Conservation (phyloP, 1,140 invertebrate genomes). For the Drosophila gunungcola region DNA sequence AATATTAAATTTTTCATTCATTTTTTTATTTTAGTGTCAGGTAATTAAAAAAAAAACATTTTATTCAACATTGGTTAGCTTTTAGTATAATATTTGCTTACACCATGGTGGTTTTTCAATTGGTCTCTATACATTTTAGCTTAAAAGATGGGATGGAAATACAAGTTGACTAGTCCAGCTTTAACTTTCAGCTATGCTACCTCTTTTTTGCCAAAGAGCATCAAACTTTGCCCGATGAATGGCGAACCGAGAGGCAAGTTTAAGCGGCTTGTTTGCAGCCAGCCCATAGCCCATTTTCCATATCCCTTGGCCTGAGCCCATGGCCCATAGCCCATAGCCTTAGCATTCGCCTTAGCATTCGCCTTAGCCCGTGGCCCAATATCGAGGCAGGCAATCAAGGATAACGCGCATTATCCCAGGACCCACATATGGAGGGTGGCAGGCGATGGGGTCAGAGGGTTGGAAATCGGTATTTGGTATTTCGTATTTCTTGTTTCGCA, state of each 20-base stretch:
- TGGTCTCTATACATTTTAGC: too few relatives aligned
- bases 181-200: neutral
- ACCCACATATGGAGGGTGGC: conserved; percentile 33
- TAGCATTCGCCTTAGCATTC: neutral
- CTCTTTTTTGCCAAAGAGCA: conserved; percentile 3
- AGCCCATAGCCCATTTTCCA: conserved; percentile 15
- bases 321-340: conserved; percentile 27
- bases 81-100: too few relatives aligned
- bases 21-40: too few relatives aligned
- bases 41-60: too few relatives aligned
- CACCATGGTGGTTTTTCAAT: too few relatives aligned
- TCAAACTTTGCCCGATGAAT: conserved; percentile 3
- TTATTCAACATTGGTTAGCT: too few relatives aligned
- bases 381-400: conserved; percentile 77
- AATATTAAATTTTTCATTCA: too few relatives aligned
- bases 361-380: conserved; percentile 44
- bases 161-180: too few relatives aligned
- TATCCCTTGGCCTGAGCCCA: conserved; percentile 12
- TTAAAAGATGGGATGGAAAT: too few relatives aligned
- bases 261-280: conserved; percentile 66
- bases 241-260: conserved; percentile 21
- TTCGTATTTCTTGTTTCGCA: conserved; percentile 1
- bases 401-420: conserved; percentile 74
- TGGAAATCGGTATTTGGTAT: conserved; percentile 39
- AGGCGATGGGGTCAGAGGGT: conserved; percentile 7